Evolutionary conservation across 2,797 vertebrate species (phyloP), one percentile per base, ranked within the genome.

Genomic region (Tinamus major): DNA sequence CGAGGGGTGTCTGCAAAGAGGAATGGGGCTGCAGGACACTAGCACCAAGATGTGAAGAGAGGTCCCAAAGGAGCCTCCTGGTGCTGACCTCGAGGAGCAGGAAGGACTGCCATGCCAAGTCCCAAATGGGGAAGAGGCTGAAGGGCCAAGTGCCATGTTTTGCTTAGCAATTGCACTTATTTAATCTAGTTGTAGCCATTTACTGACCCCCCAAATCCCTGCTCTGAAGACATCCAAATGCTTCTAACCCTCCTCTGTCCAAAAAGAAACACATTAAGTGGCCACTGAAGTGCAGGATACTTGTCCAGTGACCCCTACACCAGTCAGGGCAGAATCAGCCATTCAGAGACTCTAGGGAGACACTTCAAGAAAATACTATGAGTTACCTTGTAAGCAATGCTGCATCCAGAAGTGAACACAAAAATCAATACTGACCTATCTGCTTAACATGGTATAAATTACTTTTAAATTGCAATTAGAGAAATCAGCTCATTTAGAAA

Each of bases 401-500:
- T 72, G 81, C 48, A 42, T 55, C 44, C 78, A 65, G 53, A 53
- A 92, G 49, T 44, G 41, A 55, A 27, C 85, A 76, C 64, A 78
- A 24, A 0, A 0, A 84, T 78, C 1, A 10, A 91, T 77, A 80
- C 41, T 20, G 15, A 44, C 44, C 68, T 23, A 65, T 21, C 53
- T 71, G 71, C 64, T 93, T 76, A 90, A 70, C 67, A 4, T 5
- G 21, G 13, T 55, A 87, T 72, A 95, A 93, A 94, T 58, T 35
- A 42, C 81, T 44, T 51, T 71, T 75, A 70, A 92, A 92, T 92
- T 90, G 64, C 41, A 70, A 2, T 3, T 20, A 20, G 39, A 76
- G 39, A 70, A 94, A 79, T 33, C 56, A 51, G 49, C 31, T 83
- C 68, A 71, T 55, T 81, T 77, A 70, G 53, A 61, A 79, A 33